Evolutionary conservation across 1,140 invertebrate genomes (phyloP).

Genomic region (Scaptomyza graminum): DNA sequence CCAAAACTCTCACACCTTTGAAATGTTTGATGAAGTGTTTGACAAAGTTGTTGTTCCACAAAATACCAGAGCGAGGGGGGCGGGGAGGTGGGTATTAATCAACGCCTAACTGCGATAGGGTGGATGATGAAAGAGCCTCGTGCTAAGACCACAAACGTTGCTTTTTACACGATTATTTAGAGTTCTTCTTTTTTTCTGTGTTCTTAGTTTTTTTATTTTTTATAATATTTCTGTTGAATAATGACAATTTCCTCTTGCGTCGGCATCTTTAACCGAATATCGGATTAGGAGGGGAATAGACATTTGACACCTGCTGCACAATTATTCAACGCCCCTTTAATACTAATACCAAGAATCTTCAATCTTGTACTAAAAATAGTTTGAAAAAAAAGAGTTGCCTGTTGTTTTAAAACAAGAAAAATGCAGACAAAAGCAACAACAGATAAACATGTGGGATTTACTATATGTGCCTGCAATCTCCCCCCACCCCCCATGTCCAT

Average conservation of each 20-base stretch:
- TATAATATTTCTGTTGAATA: conserved; percentile 71
- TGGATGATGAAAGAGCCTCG: conserved; percentile 21
- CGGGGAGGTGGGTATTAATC: conserved; percentile 58
- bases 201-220: conserved; percentile 10
- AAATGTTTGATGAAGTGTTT: conserved; percentile 78
- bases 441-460: conserved; percentile 43
- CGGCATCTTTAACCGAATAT: no score
- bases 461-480: conserved; percentile 12
- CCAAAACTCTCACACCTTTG: conserved; percentile 49
- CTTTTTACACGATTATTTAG: conserved; percentile 67
- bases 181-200: background rate
- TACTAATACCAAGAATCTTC: conserved; percentile 59
- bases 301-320: conserved; percentile 78
- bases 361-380: conserved; percentile 58
- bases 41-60: conserved; percentile 69
- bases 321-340: conserved; percentile 69
- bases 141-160: conserved; percentile 74
- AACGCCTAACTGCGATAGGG: conserved; percentile 20
- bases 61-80: conserved; percentile 11
- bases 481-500: conserved; percentile 4
- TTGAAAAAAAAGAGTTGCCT: conserved; percentile 62
- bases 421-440: conserved; percentile 33
- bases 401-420: conserved; percentile 48
- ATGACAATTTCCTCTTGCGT: conserved; percentile 58
- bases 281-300: no score